phyloP scores from a whole-genome alignment of 2,113 vertebrate species.

The Colius striatus region DNA sequence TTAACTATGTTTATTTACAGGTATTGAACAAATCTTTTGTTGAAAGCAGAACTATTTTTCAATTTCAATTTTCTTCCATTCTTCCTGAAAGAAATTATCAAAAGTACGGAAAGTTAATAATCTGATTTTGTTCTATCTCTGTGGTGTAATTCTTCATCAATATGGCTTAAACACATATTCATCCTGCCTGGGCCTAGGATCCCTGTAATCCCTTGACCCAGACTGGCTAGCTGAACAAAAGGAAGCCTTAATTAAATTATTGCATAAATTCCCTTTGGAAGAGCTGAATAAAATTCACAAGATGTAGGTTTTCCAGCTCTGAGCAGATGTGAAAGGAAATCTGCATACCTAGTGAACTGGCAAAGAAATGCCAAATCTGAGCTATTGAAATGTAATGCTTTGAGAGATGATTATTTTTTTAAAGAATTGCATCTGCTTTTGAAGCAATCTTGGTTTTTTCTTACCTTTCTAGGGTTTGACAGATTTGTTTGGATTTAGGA shows the following conservation, averaged over 20 bases:
- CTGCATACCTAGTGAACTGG: conserved; percentile 29
- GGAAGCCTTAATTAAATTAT: conserved; percentile 64
- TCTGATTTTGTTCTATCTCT: background rate
- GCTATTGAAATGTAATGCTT: conserved; percentile 1
- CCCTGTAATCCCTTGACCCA: conserved; percentile 49
- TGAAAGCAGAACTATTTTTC: background rate
- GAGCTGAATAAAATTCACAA: conserved; percentile 35
- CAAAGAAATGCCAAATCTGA: conserved; percentile 40
- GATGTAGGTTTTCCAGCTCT: conserved; percentile 2
- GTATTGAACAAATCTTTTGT: background rate
- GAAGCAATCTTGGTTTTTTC: conserved; percentile 3
- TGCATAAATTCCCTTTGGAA: conserved; percentile 62
- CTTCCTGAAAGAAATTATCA: background rate
- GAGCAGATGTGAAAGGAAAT: conserved; percentile 36
- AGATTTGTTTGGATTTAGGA: background rate
- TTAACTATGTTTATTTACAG: background rate
- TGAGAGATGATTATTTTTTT: conserved; percentile 41
- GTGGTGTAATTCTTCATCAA: background rate
- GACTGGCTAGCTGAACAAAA: conserved; percentile 43
- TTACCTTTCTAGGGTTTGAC: background rate
- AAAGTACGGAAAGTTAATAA: background rate
- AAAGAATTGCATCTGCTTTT: conserved; percentile 1
- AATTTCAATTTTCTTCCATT: background rate
- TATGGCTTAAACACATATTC: background rate
- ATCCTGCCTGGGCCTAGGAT: conserved; percentile 23